Evolutionary conservation across 2,888 invertebrate genomes (phyloP), one percentile per base, ranked within the genome.

Genomic region (Nesidiocoris tenuis): DNA sequence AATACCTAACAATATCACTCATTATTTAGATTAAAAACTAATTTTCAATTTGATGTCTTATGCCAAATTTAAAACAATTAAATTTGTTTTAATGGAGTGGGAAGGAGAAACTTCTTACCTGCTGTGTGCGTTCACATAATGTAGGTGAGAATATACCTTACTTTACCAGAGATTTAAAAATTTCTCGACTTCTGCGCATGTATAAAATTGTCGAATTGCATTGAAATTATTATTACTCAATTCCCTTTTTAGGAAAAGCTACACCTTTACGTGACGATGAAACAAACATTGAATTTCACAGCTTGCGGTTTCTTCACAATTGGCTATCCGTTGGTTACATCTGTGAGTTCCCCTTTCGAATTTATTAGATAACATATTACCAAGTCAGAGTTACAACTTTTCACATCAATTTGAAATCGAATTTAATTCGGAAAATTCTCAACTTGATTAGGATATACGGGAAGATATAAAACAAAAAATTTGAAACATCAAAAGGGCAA

Each of bases 251-350:
- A 75, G 75, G 68, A 68, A 12, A 75, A 75, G 68, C 68, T 75
- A 16, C 75, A 68, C 24, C 61, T 75, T 0, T 75, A 75, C 67
- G 75, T 75, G 21, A 75, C 75, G 0, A 68, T 75, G 75, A 75
- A 75, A 19, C 75, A 75, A 55, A 68, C 68, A 5, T 17, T 75
- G 16, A 75, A 75, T 54, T 75, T 75, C 54, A 61, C 75, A 0
- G 75, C 75, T 22, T 75, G 75, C 17, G 75, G 75, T 0, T 75
- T 75, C n/a, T 75, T 75, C 23, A 59, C 63, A 2, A 23, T 75
- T 21, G 75, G 75, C 7, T 75, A 68, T 54, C 75, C 75, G 5
- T 22, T 75, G n/a, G 75, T 75, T 12, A 75, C 75, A 2, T 75
- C 75, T 19, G 75, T 75, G 54, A 61, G 75, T 17, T 59, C 19